These are phyloP conservation scores for Papilio elwesi DNA, from an alignment of 2,888 invertebrate species.

Conservation along the genomic window DNA sequence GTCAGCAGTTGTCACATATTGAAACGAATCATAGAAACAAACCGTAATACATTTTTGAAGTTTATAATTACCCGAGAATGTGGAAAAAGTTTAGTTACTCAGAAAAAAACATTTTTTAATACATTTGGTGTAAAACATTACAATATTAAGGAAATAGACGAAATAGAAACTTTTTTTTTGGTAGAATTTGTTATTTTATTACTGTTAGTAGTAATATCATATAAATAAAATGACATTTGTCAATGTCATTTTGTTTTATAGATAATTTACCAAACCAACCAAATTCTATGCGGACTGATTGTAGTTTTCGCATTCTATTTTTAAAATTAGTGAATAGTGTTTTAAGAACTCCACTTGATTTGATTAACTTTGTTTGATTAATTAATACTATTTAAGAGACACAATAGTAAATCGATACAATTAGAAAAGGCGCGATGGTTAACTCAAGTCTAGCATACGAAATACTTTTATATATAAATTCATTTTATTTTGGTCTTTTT, in stretches of 20 bases:
- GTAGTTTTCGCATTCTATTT: slow-evolving; percentile 30
- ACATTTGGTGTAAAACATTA: neutral
- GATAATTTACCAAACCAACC: slow-evolving; percentile 1
- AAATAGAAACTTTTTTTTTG: neutral
- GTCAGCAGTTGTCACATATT: neutral
- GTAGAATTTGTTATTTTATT: neutral
- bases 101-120: neutral
- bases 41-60: neutral
- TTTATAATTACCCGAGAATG: neutral
- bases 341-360: slow-evolving; percentile 4
- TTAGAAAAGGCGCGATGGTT: slow-evolving; percentile 74
- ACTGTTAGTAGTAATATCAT: too few relatives aligned
- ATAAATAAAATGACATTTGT: neutral
- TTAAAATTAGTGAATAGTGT: slow-evolving; percentile 24
- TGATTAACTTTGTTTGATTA: neutral
- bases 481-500: slow-evolving; percentile 94
- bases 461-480: slow-evolving; percentile 93
- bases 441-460: slow-evolving; percentile 93
- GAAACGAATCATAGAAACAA: neutral
- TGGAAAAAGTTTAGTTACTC: too few relatives aligned
- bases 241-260: slow-evolving; percentile 15
- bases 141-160: neutral
- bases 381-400: neutral
- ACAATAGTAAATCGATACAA: neutral
- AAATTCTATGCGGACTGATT: neutral